phyloP scores from a whole-genome alignment of 2,113 vertebrate genomes.

The Leuciscus idus region DNA sequence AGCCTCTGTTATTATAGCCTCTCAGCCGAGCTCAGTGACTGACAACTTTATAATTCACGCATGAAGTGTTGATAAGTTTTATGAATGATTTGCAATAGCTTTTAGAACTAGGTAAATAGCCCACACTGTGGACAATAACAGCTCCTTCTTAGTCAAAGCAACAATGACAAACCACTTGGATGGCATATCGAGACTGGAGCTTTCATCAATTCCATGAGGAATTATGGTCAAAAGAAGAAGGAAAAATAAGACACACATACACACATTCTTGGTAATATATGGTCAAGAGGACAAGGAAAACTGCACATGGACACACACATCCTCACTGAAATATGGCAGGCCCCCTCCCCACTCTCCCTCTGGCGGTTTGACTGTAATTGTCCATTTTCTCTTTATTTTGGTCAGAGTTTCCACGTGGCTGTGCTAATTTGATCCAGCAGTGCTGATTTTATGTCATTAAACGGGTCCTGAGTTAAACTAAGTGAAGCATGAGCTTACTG shows the following conservation, averaged over 20 bases:
- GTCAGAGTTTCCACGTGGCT: conserved; percentile 68
- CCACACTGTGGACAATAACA: not conserved
- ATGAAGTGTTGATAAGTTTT: conserved; percentile 30
- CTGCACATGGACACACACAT: not conserved
- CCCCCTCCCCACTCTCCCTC: conserved; percentile 43
- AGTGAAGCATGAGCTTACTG: conserved; percentile 64
- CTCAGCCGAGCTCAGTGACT: conserved; percentile 6
- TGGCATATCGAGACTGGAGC: conserved; percentile 1
- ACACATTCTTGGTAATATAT: not conserved
- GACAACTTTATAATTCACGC: conserved; percentile 25
- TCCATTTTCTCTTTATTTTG: conserved; percentile 59
- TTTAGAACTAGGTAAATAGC: conserved; percentile 12
- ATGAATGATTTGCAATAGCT: conserved; percentile 20
- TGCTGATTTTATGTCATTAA: conserved; percentile 59
- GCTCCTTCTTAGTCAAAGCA: conserved; percentile 11
- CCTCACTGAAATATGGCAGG: conserved; percentile 23
- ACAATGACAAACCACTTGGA: conserved; percentile 29
- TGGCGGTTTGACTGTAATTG: conserved; percentile 57
- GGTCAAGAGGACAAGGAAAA: conserved; percentile 17
- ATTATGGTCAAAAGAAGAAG: not conserved
- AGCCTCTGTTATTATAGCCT: conserved; percentile 36
- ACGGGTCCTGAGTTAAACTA: conserved; percentile 54
- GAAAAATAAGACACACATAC: conserved; percentile 17
- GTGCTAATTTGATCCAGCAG: conserved; percentile 70
- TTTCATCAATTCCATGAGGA: conserved; percentile 30